These are phyloP conservation scores for Sternarchorhynchus goeldii DNA, from an alignment of 2,797 vertebrate genomes.

Conservation along the genomic window DNA sequence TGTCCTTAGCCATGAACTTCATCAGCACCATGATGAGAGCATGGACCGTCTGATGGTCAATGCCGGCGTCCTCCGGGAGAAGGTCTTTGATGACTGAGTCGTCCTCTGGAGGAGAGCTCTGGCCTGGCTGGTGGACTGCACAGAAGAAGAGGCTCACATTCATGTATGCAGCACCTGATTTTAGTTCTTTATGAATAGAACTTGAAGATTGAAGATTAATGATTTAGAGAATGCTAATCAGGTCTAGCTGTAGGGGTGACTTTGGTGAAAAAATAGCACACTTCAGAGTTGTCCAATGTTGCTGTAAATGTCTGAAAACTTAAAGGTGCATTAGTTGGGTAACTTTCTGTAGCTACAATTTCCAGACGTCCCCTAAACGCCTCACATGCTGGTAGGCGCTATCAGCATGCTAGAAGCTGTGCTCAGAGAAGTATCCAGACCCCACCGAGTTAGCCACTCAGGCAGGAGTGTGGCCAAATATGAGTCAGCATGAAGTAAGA, in stretches of 20 bases:
- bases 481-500: too few species aligned
- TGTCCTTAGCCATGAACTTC: constrained; percentile 99
- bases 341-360: too few species aligned
- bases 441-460: too few species aligned
- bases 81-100: constrained; percentile 90
- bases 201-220: constrained; percentile 23
- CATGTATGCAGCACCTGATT: constrained; percentile 31
- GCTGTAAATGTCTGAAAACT: background rate
- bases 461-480: too few species aligned
- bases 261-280: constrained; percentile 45
- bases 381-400: too few species aligned
- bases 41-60: constrained; percentile 98
- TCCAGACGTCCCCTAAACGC: too few species aligned
- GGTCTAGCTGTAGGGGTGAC: constrained; percentile 27
- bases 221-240: constrained; percentile 28
- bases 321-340: too few species aligned
- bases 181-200: constrained; percentile 23
- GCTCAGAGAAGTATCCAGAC: too few species aligned
- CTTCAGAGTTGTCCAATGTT: constrained; percentile 33
- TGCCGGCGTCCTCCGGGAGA: constrained; percentile 92
- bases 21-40: constrained; percentile 98
- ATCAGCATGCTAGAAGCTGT: too few species aligned
- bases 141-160: constrained; percentile 60
- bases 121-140: constrained; percentile 73
- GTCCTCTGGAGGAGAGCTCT: constrained; percentile 88